phyloP scores from a whole-genome alignment of 2,888 invertebrate species.

The Liopterus haemorrhoidalis region DNA sequence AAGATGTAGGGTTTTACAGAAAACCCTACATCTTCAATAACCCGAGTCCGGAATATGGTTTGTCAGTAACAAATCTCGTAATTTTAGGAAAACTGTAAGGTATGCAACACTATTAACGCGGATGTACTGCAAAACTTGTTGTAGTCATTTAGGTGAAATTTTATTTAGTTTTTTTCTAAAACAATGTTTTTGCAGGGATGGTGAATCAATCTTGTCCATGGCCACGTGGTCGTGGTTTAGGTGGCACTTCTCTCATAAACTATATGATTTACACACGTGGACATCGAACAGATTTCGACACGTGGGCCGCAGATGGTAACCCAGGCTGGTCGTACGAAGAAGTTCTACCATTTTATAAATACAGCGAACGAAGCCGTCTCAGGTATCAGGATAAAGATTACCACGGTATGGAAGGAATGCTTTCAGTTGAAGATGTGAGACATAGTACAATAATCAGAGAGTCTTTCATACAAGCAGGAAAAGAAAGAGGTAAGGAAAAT shows the following conservation, averaged over 20 bases:
- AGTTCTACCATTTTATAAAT: slow-evolving; percentile 48
- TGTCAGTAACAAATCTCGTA: too few species aligned
- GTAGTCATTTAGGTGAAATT: too few species aligned
- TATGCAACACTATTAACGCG: too few species aligned
- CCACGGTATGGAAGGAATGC: slow-evolving; percentile 32
- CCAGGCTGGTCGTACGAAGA: slow-evolving; percentile 53
- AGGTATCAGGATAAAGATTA: slow-evolving; percentile 46
- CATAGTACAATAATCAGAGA: slow-evolving; percentile 29
- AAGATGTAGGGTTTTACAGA: too few species aligned
- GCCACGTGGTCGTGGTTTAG: slow-evolving; percentile 49
- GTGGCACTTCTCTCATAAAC: slow-evolving; percentile 48
- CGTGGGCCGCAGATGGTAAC: slow-evolving; percentile 43
- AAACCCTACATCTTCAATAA: too few species aligned
- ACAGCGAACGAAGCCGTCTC: slow-evolving; percentile 32
- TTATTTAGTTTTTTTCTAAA: too few species aligned
- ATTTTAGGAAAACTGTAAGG: too few species aligned
- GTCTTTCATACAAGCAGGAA: slow-evolving; percentile 32
- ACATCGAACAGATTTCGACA: slow-evolving; percentile 45
- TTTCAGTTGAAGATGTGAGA: slow-evolving; percentile 32
- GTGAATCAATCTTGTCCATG: slow-evolving; percentile 35
- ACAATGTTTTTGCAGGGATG: slow-evolving; percentile 28
- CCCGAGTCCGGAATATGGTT: too few species aligned
- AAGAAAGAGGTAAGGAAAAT: slow-evolving; percentile 43
- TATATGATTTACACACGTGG: slow-evolving; percentile 49
- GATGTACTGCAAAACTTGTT: too few species aligned